Conservation (phyloP, 2,888 invertebrate species). For the Nemoura dubitans region DNA sequence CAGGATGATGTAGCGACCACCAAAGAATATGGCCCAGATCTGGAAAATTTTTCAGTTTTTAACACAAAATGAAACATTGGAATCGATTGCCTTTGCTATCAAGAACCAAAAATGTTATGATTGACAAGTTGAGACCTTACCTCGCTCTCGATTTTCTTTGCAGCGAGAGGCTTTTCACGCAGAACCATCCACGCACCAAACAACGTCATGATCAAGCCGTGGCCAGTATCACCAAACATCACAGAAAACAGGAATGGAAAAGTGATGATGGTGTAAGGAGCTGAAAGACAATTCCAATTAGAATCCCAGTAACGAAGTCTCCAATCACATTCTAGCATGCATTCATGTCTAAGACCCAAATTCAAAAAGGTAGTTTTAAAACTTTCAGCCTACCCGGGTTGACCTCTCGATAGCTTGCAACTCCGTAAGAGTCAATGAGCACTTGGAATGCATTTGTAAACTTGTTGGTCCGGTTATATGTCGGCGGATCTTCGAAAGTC, state of each 20-base stretch:
- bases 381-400: constrained; percentile 80
- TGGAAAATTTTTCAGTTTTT: constrained; percentile 58
- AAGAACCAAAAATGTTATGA: no score
- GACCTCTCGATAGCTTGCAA: constrained; percentile 94
- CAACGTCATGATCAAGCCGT: constrained; percentile 89
- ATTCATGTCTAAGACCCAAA: no score
- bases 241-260: constrained; percentile 98
- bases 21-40: constrained; percentile 80
- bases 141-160: constrained; percentile 90
- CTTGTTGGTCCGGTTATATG: constrained; percentile 95
- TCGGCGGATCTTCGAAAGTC: constrained; percentile 89
- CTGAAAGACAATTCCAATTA: constrained; percentile 59
- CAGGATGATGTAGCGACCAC: constrained; percentile 80
- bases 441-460: constrained; percentile 95
- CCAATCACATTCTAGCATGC: not conserved
- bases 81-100: not conserved
- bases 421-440: constrained; percentile 95
- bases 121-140: constrained; percentile 65
- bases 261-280: constrained; percentile 95
- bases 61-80: not conserved
- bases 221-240: constrained; percentile 99
- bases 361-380: not conserved
- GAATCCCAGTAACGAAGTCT: not conserved
- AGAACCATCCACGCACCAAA: constrained; percentile 96
- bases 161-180: constrained; percentile 89